Percentiles rank a stretch among this genome's conserved stretches.
These are phyloP conservation scores for Syritta pipiens DNA, from an alignment of 2,888 invertebrate genomes.

Conservation along the genomic window DNA sequence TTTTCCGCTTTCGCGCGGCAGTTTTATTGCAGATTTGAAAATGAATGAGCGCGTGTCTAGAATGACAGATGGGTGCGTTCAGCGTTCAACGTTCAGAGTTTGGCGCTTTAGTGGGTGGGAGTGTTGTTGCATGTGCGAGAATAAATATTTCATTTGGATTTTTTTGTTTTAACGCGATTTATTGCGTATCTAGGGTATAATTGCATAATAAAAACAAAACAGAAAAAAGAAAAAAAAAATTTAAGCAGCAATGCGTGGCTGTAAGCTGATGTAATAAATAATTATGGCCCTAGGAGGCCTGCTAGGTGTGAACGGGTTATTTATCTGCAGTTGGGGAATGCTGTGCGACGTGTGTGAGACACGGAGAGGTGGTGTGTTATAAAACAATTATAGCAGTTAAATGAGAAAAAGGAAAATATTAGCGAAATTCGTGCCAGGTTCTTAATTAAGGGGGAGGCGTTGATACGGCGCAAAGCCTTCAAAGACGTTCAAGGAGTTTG, in stretches of 20 bases:
- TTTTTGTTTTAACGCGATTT: conserved; percentile 33
- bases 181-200: conserved; percentile 48
- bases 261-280: conserved; percentile 28
- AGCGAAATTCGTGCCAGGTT: too few relatives aligned
- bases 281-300: conserved; percentile 13
- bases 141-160: conserved; percentile 37
- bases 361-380: too few relatives aligned
- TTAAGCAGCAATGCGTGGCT: conserved; percentile 9
- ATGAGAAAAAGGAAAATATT: too few relatives aligned
- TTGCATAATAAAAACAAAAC: conserved; percentile 30
- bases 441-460: too few relatives aligned
- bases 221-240: too few relatives aligned
- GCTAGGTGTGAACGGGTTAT: conserved; percentile 35
- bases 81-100: too few relatives aligned
- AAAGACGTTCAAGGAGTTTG: too few relatives aligned
- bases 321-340: conserved; percentile 25
- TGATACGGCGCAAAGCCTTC: too few relatives aligned
- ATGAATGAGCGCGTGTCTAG: conserved; percentile 53
- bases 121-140: conserved; percentile 26
- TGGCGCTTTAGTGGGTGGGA: too few relatives aligned
- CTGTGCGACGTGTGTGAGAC: too few relatives aligned
- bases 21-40: conserved; percentile 61
- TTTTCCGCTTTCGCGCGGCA: background rate
- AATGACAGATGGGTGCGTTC: conserved; percentile 56
- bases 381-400: too few relatives aligned